Conservation (phyloP, 2,113 vertebrate species). For the Tragelaphus strepsiceros region DNA sequence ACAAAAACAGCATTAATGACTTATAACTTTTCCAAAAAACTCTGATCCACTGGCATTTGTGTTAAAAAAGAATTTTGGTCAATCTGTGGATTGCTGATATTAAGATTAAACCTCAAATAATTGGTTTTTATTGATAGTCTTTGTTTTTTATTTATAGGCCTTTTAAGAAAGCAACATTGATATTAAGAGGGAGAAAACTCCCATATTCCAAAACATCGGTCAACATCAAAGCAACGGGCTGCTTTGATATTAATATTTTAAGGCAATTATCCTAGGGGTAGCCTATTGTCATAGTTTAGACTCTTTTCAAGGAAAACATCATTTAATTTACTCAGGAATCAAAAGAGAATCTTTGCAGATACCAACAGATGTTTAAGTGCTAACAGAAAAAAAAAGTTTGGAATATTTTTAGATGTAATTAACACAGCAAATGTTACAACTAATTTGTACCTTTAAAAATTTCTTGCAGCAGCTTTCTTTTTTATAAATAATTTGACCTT, state of each 20-base stretch:
- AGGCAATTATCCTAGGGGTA: neutral
- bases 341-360: constrained; percentile 65
- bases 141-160: neutral
- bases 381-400: constrained; percentile 74
- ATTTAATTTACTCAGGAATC: constrained; percentile 69
- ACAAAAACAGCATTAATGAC: neutral
- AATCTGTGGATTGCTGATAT: neutral
- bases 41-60: neutral
- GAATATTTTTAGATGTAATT: constrained; percentile 81
- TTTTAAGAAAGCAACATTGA: neutral
- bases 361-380: constrained; percentile 79
- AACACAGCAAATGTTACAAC: constrained; percentile 64
- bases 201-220: neutral
- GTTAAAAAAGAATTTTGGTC: neutral
- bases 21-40: neutral
- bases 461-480: constrained; percentile 62
- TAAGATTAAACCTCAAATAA: neutral
- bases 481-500: constrained; percentile 69
- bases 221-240: neutral
- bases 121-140: neutral
- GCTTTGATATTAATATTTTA: neutral
- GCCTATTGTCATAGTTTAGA: constrained; percentile 56
- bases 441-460: constrained; percentile 72
- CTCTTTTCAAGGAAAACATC: constrained; percentile 67
- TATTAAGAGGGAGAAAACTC: neutral